phyloP scores from a whole-genome alignment of 2,113 vertebrate genomes.

The Prunella himalayana region DNA sequence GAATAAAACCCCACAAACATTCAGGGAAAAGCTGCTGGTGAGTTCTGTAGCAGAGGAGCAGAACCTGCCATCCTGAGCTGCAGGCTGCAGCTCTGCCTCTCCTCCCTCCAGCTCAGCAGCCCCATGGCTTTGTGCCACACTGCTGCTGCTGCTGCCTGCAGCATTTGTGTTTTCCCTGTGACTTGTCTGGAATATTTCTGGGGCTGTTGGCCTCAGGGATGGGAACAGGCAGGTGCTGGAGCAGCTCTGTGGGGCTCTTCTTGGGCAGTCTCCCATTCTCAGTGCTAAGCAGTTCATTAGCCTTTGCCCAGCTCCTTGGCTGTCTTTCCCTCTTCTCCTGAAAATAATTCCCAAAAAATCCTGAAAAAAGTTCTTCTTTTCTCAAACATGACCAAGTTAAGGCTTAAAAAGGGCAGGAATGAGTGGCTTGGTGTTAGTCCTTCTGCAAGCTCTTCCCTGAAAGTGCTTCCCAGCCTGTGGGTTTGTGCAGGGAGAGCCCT shows the following conservation, averaged over 20 bases:
- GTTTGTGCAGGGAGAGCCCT: neutral
- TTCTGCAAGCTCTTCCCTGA: neutral
- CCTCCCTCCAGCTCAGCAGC: neutral
- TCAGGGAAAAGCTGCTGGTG: neutral
- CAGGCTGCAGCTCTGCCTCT: neutral
- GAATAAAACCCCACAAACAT: fast-evolving
- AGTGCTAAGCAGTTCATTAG: neutral
- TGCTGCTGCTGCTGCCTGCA: neutral
- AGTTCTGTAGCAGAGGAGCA: neutral
- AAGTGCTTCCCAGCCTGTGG: neutral
- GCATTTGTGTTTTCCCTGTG: neutral
- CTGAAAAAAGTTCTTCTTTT: neutral
- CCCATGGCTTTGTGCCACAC: neutral
- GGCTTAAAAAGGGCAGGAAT: neutral
- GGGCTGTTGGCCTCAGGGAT: neutral
- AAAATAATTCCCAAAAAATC: neutral
- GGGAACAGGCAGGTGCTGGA: neutral
- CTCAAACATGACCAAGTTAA: neutral
- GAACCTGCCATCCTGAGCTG: neutral
- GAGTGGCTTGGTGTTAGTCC: too few relatives aligned
- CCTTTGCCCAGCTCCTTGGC: neutral
- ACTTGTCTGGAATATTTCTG: neutral
- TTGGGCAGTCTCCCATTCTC: neutral
- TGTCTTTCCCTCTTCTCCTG: neutral
- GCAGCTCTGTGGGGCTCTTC: neutral